Evolutionary conservation across 1,140 invertebrate genomes (phyloP).

Genomic region (Drosophila miranda): DNA sequence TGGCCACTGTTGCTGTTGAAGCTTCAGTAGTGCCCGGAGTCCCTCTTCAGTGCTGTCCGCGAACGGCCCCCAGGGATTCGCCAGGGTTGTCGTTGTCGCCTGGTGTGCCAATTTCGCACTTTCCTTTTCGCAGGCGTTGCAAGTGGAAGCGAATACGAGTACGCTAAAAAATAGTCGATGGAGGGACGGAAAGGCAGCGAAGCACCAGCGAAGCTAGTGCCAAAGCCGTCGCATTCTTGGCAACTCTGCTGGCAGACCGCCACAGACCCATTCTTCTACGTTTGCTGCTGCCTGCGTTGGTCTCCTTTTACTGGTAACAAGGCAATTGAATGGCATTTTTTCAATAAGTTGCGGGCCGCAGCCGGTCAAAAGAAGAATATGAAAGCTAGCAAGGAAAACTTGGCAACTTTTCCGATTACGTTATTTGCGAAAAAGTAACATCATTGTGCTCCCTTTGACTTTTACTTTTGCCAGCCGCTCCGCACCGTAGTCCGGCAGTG

Average conservation of each 20-base stretch:
- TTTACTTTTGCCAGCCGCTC: slow-evolving; percentile 17
- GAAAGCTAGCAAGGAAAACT: slow-evolving; percentile 13
- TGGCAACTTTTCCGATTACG: slow-evolving; percentile 42
- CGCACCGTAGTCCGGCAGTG: slow-evolving; percentile 25
- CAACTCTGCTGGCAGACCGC: slow-evolving; percentile 27
- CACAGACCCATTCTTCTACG: not conserved
- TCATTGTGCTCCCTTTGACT: slow-evolving; percentile 40
- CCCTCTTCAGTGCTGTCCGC: not conserved
- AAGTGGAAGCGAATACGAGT: slow-evolving; percentile 30
- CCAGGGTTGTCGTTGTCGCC: slow-evolving; percentile 15
- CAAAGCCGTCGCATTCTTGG: slow-evolving; percentile 30
- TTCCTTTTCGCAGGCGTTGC: slow-evolving; percentile 42
- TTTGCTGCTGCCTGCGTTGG: not conserved
- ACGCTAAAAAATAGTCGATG: slow-evolving; percentile 31
- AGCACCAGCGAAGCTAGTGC: slow-evolving; percentile 8
- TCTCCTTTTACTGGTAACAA: slow-evolving; percentile 31
- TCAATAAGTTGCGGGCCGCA: slow-evolving; percentile 50
- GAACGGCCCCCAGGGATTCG: not conserved
- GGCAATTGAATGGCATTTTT: slow-evolving; percentile 61
- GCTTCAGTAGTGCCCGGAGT: no score
- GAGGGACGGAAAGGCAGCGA: not conserved
- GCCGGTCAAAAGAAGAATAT: slow-evolving; percentile 13
- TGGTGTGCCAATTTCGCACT: slow-evolving; percentile 55
- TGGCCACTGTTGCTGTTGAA: not conserved
- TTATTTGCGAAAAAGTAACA: slow-evolving; percentile 50